These are phyloP conservation scores for Stigmatopora nigra DNA, from an alignment of 2,113 vertebrate genomes.

Conservation along the genomic window DNA sequence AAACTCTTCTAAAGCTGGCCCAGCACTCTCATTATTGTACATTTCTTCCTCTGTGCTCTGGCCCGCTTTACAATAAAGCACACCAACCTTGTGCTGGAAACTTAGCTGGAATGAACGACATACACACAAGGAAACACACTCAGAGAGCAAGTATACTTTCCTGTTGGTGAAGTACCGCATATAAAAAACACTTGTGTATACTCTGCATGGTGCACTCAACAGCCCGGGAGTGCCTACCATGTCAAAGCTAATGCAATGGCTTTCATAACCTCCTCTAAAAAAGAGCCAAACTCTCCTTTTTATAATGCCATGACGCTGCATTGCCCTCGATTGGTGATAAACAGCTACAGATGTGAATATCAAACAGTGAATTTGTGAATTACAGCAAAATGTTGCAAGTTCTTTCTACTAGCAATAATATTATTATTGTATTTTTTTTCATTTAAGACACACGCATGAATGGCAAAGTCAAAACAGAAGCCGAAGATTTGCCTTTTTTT, in stretches of 20 bases:
- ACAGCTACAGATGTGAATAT: neutral
- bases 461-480: neutral
- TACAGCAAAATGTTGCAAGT: slow-evolving; percentile 12
- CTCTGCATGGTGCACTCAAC: slow-evolving; percentile 38
- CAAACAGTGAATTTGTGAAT: slow-evolving; percentile 26
- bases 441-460: neutral
- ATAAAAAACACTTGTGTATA: slow-evolving; percentile 13
- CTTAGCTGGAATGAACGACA: slow-evolving; percentile 79
- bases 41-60: slow-evolving; percentile 98
- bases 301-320: slow-evolving; percentile 35
- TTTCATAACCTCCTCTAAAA: slow-evolving; percentile 27
- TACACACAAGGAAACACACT: slow-evolving; percentile 34
- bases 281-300: slow-evolving; percentile 38
- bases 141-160: slow-evolving; percentile 29
- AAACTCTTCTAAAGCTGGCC: slow-evolving; percentile 91
- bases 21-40: slow-evolving; percentile 94
- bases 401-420: slow-evolving; percentile 13
- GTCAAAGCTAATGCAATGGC: slow-evolving; percentile 43
- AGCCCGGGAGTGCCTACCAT: slow-evolving; percentile 26
- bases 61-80: slow-evolving; percentile 92
- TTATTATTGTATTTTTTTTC: neutral
- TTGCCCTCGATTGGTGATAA: slow-evolving; percentile 33
- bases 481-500: neutral
- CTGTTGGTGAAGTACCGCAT: slow-evolving; percentile 25
- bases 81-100: slow-evolving; percentile 97